These are phyloP conservation scores for Xylocampa areola DNA, from an alignment of 2,888 invertebrate species.

Conservation along the genomic window DNA sequence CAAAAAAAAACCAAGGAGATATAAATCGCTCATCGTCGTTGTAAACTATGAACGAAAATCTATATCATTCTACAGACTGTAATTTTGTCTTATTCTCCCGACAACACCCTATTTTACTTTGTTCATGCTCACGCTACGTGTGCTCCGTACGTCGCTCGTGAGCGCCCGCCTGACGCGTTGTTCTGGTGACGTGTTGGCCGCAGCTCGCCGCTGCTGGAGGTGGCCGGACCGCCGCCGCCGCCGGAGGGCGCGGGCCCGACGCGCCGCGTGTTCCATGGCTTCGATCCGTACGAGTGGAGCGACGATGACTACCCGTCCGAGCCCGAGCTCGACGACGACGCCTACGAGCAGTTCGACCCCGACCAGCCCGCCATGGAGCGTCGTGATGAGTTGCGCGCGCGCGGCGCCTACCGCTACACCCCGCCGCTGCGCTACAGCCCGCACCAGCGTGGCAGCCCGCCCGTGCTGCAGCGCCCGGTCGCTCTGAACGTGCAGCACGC, in stretches of 20 bases:
- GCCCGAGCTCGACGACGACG: slow-evolving; percentile 11
- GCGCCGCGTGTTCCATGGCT: not conserved
- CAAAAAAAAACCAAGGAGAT: too few species aligned
- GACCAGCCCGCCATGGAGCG: slow-evolving; percentile 9
- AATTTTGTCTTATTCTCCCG: too few species aligned
- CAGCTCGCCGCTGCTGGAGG: slow-evolving; percentile 3
- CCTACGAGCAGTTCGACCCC: slow-evolving; percentile 9
- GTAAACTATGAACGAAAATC: too few species aligned
- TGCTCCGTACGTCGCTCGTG: too few species aligned
- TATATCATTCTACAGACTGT: too few species aligned
- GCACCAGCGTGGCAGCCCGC: not conserved
- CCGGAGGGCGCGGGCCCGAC: not conserved
- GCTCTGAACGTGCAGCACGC: slow-evolving; percentile 31
- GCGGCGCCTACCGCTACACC: not conserved
- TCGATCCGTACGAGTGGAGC: not conserved
- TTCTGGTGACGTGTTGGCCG: slow-evolving; percentile 6
- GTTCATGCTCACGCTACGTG: too few species aligned
- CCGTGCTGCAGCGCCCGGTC: slow-evolving; percentile 18
- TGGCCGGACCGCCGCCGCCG: not conserved
- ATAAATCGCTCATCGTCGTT: too few species aligned
- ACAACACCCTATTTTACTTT: too few species aligned
- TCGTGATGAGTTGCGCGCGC: slow-evolving; percentile 9
- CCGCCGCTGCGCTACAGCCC: not conserved
- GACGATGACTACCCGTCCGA: slow-evolving; percentile 21
- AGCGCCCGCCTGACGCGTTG: not conserved